These are phyloP conservation scores for Cydia amplana DNA, from an alignment of 1,140 invertebrate genomes.

Conservation along the genomic window DNA sequence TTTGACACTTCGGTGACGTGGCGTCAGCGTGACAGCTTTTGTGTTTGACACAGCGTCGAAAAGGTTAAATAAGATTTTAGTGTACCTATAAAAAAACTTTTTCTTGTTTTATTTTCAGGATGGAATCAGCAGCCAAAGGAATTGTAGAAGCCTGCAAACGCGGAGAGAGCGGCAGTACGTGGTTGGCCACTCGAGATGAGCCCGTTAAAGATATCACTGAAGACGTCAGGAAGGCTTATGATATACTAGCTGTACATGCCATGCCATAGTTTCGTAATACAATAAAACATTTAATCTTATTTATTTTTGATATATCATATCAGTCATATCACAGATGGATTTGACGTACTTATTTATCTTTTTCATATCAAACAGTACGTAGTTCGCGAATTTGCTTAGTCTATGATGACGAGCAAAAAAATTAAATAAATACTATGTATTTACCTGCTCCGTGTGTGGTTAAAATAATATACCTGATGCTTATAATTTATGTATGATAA, in stretches of 20 bases:
- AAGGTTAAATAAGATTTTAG: neutral
- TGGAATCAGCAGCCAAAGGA: constrained; percentile 57
- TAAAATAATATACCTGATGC: too few species aligned
- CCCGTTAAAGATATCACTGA: constrained; percentile 61
- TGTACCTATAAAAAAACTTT: neutral
- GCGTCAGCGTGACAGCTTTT: too few species aligned
- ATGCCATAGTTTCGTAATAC: neutral
- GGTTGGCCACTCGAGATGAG: constrained; percentile 56
- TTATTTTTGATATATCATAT: too few species aligned
- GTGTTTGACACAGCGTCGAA: too few species aligned
- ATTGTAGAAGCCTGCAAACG: constrained; percentile 55
- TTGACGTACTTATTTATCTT: too few species aligned
- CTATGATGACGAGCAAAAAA: too few species aligned
- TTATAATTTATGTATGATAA: too few species aligned
- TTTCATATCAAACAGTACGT: too few species aligned
- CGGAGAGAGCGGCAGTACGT: constrained; percentile 58
- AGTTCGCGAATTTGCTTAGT: too few species aligned
- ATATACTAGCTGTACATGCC: constrained; percentile 35
- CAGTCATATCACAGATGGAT: neutral
- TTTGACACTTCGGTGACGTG: too few species aligned
- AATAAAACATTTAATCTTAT: neutral
- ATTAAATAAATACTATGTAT: too few species aligned
- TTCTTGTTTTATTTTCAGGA: constrained; percentile 45
- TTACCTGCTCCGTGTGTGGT: too few species aligned
- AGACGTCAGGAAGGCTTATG: constrained; percentile 56